Evolutionary conservation across 2,113 vertebrate genomes (phyloP), one percentile per base, ranked within the genome.

Genomic region (Brachyhypopomus gauderio): DNA sequence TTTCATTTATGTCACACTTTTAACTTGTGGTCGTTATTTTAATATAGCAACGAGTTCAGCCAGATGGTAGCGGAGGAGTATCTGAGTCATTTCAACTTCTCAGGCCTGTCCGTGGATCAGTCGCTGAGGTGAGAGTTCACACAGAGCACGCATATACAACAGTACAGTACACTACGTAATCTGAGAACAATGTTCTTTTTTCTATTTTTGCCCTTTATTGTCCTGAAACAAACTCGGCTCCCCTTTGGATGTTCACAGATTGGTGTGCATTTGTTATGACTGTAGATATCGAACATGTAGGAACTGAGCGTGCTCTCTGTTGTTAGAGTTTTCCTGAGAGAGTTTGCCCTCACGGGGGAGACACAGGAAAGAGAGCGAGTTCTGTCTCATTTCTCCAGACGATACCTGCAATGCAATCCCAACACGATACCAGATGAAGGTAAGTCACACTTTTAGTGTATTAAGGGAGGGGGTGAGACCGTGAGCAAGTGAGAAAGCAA

Each of bases 351-450:
- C 86, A 96, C 96, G 92, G 97, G 97, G 76, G 98, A 99, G 89
- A 99, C 96, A 0, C 98, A 99, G 88, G 98, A 99, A 89, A 93
- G 97, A 86, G 98, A 99, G 79, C 88, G 98, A 67, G 96, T 99
- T 83, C 92, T 99, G 78, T 92, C 94, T 72, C 96, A 98, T 86
- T 99, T 98, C 91, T 98, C 97, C 80, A 96, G 95, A 87, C 94
- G 96, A 78, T 99, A 96, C 90, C 92, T 94, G 0, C 92, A 95
- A 86, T 95, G 96, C 86, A 98, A 98, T 83, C 93, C 96, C 0
- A 89, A 87, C 14, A 85, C 92, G 3, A 84, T 95, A 79, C 91
- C 92, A 66, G 95, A 93, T 3, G 95, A 98, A 93, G 97, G 98
- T 98, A 92, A 90, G 91, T 23, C 38, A 14, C 11, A 45, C 22